Evolutionary conservation across 1,140 invertebrate species (phyloP).

Genomic region (Magallana angulata): DNA sequence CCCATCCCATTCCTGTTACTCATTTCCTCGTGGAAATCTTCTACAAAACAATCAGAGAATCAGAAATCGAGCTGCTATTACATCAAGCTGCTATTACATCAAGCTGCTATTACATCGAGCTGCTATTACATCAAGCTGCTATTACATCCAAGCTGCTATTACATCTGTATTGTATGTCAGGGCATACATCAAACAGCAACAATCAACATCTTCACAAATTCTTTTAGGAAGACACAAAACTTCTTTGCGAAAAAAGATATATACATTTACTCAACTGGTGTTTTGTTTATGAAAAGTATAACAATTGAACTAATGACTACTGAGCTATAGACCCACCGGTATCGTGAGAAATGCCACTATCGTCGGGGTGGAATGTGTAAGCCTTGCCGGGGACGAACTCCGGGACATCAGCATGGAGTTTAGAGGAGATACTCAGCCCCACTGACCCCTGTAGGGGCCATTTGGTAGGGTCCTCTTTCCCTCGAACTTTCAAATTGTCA

Average conservation of each 20-base stretch:
- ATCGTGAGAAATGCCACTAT: constrained; percentile 45
- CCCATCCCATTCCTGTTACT: constrained; percentile 11
- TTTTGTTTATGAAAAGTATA: no score
- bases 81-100: no score
- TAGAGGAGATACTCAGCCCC: constrained; percentile 62
- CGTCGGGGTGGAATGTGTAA: constrained; percentile 57
- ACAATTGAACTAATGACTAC: not conserved
- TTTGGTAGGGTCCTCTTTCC: constrained; percentile 88
- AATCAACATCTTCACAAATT: no score
- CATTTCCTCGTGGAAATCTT: constrained; percentile 44
- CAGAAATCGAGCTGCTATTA: no score
- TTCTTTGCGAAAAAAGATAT: no score
- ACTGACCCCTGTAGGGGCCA: constrained; percentile 88
- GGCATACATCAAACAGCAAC: no score
- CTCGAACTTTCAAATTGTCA: constrained; percentile 89
- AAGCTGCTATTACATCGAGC: no score
- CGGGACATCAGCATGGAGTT: constrained; percentile 90
- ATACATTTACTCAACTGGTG: no score
- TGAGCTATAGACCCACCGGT: constrained; percentile 16
- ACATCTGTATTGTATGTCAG: no score
- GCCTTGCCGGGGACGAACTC: constrained; percentile 87
- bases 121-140: no score
- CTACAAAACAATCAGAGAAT: not conserved
- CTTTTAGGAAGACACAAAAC: no score
- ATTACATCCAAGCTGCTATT: no score